Conservation (phyloP, 2,797 vertebrate species). For the Eurystomus glaucurus region DNA sequence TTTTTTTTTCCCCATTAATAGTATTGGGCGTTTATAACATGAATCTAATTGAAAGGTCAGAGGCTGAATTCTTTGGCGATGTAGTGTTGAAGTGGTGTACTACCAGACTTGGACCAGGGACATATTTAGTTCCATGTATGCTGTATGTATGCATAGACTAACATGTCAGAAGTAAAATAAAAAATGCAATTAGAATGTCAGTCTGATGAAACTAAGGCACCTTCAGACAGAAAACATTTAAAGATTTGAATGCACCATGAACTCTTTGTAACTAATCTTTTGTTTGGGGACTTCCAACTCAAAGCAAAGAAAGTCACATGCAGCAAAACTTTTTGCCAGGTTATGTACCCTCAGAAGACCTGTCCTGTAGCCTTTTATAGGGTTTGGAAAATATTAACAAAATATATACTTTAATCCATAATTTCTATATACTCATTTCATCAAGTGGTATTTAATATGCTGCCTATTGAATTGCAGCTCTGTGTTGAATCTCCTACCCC, state of each 20-base stretch:
- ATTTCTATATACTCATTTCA: neutral
- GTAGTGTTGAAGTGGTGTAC: neutral
- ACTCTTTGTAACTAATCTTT: neutral
- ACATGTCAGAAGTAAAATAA: neutral
- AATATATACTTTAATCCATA: neutral
- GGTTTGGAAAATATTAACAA: neutral
- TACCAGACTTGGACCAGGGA: neutral
- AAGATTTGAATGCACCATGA: neutral
- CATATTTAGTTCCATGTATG: neutral
- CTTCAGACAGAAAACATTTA: neutral
- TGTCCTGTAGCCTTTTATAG: neutral
- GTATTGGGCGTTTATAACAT: neutral
- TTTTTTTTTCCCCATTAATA: neutral
- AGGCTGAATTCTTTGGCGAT: neutral
- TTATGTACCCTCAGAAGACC: neutral
- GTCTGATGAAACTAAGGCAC: neutral
- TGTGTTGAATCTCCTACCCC: neutral
- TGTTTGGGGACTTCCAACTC: neutral
- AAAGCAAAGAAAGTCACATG: neutral
- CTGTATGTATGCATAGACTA: neutral
- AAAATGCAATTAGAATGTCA: neutral
- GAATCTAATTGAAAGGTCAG: neutral
- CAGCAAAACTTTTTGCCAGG: neutral
- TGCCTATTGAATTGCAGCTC: neutral
- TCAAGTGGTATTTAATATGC: neutral